Conservation (phyloP, 2,888 invertebrate genomes). For the Drosophila trichaetosa region DNA sequence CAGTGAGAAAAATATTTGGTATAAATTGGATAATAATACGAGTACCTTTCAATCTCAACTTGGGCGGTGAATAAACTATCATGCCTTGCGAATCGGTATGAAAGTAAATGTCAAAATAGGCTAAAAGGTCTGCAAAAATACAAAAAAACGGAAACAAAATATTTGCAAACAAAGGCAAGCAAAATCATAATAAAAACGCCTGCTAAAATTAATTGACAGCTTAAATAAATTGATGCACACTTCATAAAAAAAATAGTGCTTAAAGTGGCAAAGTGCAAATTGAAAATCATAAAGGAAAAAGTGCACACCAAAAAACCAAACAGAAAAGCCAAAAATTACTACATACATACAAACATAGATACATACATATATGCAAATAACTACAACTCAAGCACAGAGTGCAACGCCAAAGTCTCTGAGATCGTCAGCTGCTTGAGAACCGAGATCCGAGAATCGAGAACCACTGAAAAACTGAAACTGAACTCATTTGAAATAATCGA, state of each 20-base stretch:
- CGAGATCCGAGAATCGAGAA: neutral
- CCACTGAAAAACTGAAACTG: conserved; percentile 42
- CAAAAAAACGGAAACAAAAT: conserved; percentile 66
- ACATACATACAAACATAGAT: conserved; percentile 27
- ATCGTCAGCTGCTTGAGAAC: conserved; percentile 21
- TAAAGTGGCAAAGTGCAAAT: conserved; percentile 39
- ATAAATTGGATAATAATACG: conserved; percentile 53
- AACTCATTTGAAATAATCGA: conserved; percentile 55
- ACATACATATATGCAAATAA: conserved; percentile 12
- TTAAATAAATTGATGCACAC: conserved; percentile 33
- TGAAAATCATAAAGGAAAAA: conserved; percentile 19
- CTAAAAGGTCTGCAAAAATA: conserved; percentile 89
- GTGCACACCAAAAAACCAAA: conserved; percentile 34
- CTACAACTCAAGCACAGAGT: conserved; percentile 17
- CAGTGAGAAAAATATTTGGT: conserved; percentile 36
- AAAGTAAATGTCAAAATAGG: conserved; percentile 90
- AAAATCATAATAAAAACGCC: conserved; percentile 31
- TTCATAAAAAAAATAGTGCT: conserved; percentile 5
- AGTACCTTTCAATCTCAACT: conserved; percentile 90
- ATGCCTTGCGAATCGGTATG: conserved; percentile 91
- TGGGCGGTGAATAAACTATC: conserved; percentile 88
- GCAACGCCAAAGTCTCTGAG: conserved; percentile 3
- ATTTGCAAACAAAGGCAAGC: conserved; percentile 42
- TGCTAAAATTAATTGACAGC: conserved; percentile 22
- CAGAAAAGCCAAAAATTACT: conserved; percentile 16